Conservation (phyloP, 2,797 vertebrate genomes). For the Hybognathus amarus region DNA sequence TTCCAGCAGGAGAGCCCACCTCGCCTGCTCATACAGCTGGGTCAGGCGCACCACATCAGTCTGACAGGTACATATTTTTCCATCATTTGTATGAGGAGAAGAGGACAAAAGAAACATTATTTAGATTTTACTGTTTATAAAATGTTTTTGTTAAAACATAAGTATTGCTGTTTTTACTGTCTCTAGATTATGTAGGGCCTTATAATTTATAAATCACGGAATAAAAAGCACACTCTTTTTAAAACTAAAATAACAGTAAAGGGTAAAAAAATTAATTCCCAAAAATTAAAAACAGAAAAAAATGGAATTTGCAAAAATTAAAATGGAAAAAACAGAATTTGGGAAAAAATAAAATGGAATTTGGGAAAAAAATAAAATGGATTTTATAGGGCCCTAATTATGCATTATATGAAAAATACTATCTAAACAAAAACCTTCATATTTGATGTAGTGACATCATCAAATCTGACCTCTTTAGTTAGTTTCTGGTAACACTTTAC, state of each 20-base stretch:
- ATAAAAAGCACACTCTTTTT: no score
- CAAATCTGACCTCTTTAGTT: not conserved
- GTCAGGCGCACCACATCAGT: conserved; percentile 76
- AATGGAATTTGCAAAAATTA: no score
- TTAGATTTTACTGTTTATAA: not conserved
- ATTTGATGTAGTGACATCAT: not conserved
- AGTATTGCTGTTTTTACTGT: not conserved
- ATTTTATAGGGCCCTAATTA: no score
- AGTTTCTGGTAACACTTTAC: no score
- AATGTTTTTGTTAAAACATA: not conserved
- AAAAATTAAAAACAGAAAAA: no score
- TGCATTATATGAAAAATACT: not conserved
- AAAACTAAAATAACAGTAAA: no score
- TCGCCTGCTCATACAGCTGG: conserved; percentile 82
- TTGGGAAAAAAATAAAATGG: no score
- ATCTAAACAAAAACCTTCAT: not conserved
- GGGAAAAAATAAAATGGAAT: no score
- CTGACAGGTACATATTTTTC: conserved; percentile 56
- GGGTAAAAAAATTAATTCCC: no score
- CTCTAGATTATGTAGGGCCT: no score
- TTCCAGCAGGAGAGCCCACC: conserved; percentile 80
- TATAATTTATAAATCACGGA: no score
- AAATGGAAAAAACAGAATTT: no score
- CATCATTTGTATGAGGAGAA: not conserved
- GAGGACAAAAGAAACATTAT: not conserved